Conservation (phyloP, 2,888 invertebrate genomes). For the Eristalis arbustorum region DNA sequence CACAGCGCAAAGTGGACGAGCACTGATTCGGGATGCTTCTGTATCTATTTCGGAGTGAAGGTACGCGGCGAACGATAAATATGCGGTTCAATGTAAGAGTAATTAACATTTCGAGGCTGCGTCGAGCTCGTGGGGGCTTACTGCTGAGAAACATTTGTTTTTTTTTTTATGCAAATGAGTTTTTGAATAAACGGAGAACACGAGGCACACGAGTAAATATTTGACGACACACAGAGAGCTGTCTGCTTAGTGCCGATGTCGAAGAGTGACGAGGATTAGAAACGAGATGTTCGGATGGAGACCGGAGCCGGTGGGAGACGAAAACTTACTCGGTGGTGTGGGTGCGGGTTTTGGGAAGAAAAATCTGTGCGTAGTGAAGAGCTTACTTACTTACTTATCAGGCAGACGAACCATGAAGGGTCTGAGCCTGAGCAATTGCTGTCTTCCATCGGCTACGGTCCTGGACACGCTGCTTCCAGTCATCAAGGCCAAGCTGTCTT, state of each 20-base stretch:
- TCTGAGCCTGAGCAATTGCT: too few species aligned
- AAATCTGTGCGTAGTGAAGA: too few species aligned
- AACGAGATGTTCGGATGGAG: not conserved
- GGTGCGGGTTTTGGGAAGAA: not conserved
- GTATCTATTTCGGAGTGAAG: slow-evolving; percentile 46
- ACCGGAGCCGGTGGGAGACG: not conserved
- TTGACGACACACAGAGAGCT: slow-evolving; percentile 16
- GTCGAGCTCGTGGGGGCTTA: not conserved
- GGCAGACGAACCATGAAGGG: too few species aligned
- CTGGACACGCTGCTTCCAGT: too few species aligned
- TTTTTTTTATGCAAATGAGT: slow-evolving; percentile 63
- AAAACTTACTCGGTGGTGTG: not conserved
- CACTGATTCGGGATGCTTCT: slow-evolving; percentile 39
- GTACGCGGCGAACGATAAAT: slow-evolving; percentile 25
- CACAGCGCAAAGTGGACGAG: slow-evolving; percentile 64
- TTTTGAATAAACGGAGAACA: slow-evolving; percentile 44
- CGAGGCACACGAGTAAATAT: slow-evolving; percentile 59
- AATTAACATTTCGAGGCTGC: slow-evolving; percentile 59
- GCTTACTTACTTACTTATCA: too few species aligned
- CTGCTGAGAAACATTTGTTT: slow-evolving; percentile 35
- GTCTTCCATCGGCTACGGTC: too few species aligned
- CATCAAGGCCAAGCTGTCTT: too few species aligned
- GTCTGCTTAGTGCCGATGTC: not conserved
- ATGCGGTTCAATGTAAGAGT: slow-evolving; percentile 59
- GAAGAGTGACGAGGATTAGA: not conserved